Evolutionary conservation across 2,797 vertebrate genomes (phyloP).

Genomic region (Melanotaenia pygmaea): DNA sequence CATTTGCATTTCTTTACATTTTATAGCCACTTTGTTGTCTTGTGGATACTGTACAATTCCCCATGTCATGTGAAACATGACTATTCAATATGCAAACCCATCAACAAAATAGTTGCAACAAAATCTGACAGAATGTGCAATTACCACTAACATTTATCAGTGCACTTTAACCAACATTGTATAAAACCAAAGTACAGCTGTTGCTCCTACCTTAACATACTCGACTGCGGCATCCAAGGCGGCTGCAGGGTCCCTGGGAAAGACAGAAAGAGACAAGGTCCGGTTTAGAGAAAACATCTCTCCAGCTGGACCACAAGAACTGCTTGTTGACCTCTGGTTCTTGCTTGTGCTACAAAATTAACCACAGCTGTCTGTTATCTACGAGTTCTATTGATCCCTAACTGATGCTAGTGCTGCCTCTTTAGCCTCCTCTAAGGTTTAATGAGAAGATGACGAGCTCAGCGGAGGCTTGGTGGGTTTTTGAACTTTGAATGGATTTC

Average conservation of each 20-base stretch:
- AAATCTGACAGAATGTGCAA: background rate
- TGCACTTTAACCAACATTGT: background rate
- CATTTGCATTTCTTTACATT: background rate
- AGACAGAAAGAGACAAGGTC: slow-evolving; percentile 77
- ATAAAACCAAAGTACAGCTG: background rate
- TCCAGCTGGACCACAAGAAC: slow-evolving; percentile 8
- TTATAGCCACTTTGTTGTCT: background rate
- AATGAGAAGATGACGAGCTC: background rate
- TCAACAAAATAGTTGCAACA: too few species aligned
- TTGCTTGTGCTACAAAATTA: slow-evolving; percentile 7
- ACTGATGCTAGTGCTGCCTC: slow-evolving; percentile 38
- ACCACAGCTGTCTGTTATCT: slow-evolving; percentile 5
- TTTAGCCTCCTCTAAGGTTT: background rate
- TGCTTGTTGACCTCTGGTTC: background rate
- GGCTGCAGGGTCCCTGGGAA: slow-evolving; percentile 75
- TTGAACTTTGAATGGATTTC: slow-evolving; percentile 15
- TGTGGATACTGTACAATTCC: background rate
- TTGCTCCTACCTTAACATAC: slow-evolving; percentile 77
- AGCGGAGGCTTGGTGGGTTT: slow-evolving; percentile 12
- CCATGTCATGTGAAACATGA: background rate
- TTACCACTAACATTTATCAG: background rate
- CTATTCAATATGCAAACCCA: slow-evolving; percentile 2
- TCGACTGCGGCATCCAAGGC: slow-evolving; percentile 68
- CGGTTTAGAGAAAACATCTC: slow-evolving; percentile 79
- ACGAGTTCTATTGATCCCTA: slow-evolving; percentile 17